Evolutionary conservation across 1,140 invertebrate species (phyloP), one percentile per base, ranked within the genome.

Genomic region (Drosophila suzukii): DNA sequence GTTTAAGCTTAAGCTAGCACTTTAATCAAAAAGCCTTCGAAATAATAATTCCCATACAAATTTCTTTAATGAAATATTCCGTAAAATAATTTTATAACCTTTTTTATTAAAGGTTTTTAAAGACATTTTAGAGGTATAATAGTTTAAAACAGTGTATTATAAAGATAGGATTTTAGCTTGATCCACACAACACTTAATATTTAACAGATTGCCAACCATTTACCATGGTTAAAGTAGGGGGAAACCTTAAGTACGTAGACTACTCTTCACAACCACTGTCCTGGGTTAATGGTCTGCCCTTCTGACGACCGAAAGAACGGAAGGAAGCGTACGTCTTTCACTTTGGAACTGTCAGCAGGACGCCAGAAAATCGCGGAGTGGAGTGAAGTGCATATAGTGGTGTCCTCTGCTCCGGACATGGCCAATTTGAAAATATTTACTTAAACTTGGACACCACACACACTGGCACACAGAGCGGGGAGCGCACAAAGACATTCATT

Each of bases 381-480:
- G 63, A 53, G 54, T 24, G 74, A 44, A 15, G n/a, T 24, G 47
- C 27, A 65, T 47, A 50, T 60, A 54, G 55, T 17, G 74, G 51
- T 61, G 62, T 59, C 55, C 54, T 38, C 75, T 59, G 58, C 54
- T 38, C 75, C 81, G 83, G 84, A 88, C 79, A 89, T 83, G 84
- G 83, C 79, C 83, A 88, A 88, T 88, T 88, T 83, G 49, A 89
- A 88, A 88, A 88, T 88, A 88, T 88, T 88, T 88, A 88, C 83
- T 88, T 83, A 77, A 89, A 83, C 66, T 89, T 88, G 75, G 50
- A 50, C 53, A 43, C 53, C 56, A 3, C 60, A 34, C 46, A 63
- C 53, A 15, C 38, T 62, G 24, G 24, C 41, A 43, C 50, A 39
- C 11, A 34, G 27, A 4, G 43, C 8, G 2, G 38, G 4, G 13